Base-by-base conservation (phyloP, 2,888 invertebrate genomes). In the Drosophila meridionalis region DNA sequence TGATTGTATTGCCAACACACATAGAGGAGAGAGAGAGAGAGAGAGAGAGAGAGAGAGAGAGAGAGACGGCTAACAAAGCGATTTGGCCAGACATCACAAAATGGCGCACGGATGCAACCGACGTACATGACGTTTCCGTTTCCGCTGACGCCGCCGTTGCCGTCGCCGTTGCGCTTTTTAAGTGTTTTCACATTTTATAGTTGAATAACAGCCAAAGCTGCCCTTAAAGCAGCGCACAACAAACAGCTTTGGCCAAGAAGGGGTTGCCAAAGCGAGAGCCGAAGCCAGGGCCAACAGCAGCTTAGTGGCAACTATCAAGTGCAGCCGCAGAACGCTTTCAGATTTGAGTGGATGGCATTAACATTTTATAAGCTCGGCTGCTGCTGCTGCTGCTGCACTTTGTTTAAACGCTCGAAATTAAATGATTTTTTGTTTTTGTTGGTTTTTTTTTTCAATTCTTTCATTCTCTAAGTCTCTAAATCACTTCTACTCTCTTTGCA, bases 51-150 rank as follows among this genome's bases (percentile, higher is more conserved):
- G 20, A 20, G 20, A 20, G 20, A 20, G 20, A 20, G 20, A 20
- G 20, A 20, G 20, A 20, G 20, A 28, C 32, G 47, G 8, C 32
- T 34, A 53, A 53, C 48, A 32, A 50, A 57, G 68, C 55, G 62
- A 71, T 69, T 85, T 69, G 82, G 80, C 72, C 76, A 81, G 77
- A 66, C 78, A 77, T 60, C 58, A 70, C 63, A 80, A 73, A 76
- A 72, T 69, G 73, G 75, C 73, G 69, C 67, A 70, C 83, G 91
- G 90, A 91, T 89, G 84, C 86, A 87, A 85, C 83, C 79, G 90
- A 89, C 90, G 85, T 91, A 85, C 76, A 78, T 76, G 80, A 78
- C 92, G 83, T 91, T 91, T 91, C 91, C 91, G 91, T 80, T 91
- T 91, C 91, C 91, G 87, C 61, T 75, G 74, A 76, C 71, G 79